Conservation (phyloP, 2,797 vertebrate species). For the Poecilia gillii region DNA sequence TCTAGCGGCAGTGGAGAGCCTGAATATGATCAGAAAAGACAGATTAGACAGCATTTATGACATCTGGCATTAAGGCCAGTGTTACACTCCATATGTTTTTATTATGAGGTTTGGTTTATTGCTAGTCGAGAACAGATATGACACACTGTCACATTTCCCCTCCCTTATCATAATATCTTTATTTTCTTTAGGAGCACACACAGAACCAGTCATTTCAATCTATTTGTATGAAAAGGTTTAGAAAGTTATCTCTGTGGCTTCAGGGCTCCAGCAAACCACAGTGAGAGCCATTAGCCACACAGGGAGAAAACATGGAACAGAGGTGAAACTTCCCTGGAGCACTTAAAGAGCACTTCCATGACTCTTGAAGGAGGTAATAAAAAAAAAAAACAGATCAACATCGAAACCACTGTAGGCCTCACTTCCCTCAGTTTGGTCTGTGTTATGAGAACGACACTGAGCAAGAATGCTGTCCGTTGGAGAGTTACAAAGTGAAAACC, state of each 20-base stretch:
- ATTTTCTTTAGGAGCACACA: slow-evolving; percentile 13
- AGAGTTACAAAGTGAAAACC: not conserved
- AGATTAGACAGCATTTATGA: slow-evolving; percentile 29
- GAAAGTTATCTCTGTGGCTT: not conserved
- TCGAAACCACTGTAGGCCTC: not conserved
- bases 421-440: not conserved
- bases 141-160: slow-evolving; percentile 5
- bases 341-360: not conserved
- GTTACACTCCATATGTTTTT: slow-evolving; percentile 31
- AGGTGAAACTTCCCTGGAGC: not conserved
- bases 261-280: not conserved
- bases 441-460: not conserved
- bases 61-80: slow-evolving; percentile 20
- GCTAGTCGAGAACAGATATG: slow-evolving; percentile 21
- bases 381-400: not conserved
- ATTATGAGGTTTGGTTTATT: slow-evolving; percentile 40
- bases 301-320: not conserved
- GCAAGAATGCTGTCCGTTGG: not conserved
- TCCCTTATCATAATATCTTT: not conserved
- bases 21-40: slow-evolving; percentile 39
- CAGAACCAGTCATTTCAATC: slow-evolving; percentile 2
- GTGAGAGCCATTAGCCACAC: not conserved
- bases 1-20: slow-evolving; percentile 28
- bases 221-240: slow-evolving; percentile 7
- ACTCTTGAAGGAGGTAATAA: not conserved